Base-by-base conservation (phyloP, 2,888 invertebrate species). In the Magallana nippona region DNA sequence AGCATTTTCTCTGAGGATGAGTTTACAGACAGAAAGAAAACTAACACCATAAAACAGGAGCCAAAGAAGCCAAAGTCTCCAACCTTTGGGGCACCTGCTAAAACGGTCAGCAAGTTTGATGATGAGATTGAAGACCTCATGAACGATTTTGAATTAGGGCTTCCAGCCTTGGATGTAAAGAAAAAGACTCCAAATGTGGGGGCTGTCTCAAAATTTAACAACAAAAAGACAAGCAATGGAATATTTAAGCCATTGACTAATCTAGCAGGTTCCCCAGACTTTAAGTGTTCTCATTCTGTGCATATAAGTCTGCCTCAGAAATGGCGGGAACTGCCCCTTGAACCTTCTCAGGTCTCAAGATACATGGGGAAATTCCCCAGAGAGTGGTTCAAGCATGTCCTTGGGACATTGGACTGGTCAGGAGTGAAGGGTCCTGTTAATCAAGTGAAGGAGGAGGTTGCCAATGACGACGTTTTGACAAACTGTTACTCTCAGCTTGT, bases 1-100 rank as follows among this genome's bases (percentile, higher is more conserved):
- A 93, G 92, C 87, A 89, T 91, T 58, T 92, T 92, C 88, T 93
- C 93, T 15, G 92, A 92, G 81, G 92, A 92, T 87, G 92, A 91
- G 27, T 86, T 86, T 62, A 63, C 79, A 11, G 82, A 83, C 85
- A 86, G 86, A 58, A 88, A 86, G 81, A 89, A 87, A 63, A 85
- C 87, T 58, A 86, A 86, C 60, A 57, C 81, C 27, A 82, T 82
- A 63, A 85, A 85, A 32, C 82, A 84, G 57, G 81, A 83, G 58
- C 44, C 60, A 27, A 83, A 81, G n/a, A 84, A 82, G 55, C 44
- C 78, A 55, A 55, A 56, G 15, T 82, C 83, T 55, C 82, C 79
- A 44, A 63, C 87, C 2, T 82, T 85, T 58, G 77, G 82, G 57
- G 82, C 86, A 83, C 84, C 85, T 60, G 19, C 57, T 79, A 83